phyloP scores from a whole-genome alignment of 2,113 vertebrate species.

The Vulpes lagopus region DNA sequence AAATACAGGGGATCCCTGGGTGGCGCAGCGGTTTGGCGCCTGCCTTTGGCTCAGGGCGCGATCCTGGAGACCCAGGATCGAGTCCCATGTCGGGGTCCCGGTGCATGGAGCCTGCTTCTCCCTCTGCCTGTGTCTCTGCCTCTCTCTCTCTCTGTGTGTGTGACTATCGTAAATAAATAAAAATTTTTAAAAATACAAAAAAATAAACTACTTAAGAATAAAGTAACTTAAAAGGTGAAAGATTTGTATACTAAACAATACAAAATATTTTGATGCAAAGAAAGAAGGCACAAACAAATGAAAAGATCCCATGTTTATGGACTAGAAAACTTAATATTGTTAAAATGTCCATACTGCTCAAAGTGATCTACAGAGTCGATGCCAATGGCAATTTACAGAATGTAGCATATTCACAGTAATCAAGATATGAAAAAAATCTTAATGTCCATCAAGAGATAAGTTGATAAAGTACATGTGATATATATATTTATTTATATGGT shows the following conservation, averaged over 20 bases:
- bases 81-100: no score
- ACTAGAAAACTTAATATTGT: background rate
- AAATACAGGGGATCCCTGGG: no score
- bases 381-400: background rate
- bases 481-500: background rate
- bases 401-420: background rate
- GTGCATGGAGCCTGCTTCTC: no score
- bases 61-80: no score
- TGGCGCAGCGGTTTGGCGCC: no score
- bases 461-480: background rate
- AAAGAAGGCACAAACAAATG: background rate
- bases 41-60: no score
- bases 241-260: background rate
- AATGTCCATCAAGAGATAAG: background rate
- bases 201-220: background rate
- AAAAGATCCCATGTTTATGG: background rate
- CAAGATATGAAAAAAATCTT: background rate
- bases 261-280: background rate
- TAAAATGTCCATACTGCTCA: background rate
- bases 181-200: background rate
- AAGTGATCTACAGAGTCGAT: background rate
- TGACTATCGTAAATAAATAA: no score
- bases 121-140: no score
- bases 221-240: background rate
- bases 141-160: no score